Base-by-base conservation (phyloP, 2,113 vertebrate species). In the Sebastes fasciatus region DNA sequence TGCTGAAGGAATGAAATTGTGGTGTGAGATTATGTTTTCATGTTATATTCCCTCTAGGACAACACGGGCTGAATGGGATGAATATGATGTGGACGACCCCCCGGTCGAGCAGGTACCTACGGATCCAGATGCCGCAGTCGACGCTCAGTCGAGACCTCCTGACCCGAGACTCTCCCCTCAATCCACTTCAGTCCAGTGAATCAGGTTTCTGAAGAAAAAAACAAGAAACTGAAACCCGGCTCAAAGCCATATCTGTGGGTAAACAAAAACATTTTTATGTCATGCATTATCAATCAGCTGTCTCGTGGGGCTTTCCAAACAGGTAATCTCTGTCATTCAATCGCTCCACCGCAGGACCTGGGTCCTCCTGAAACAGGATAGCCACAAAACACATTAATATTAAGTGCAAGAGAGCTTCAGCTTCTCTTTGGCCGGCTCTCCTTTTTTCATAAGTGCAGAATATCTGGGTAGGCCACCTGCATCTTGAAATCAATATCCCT, bases 351-450 rank as follows among this genome's bases (percentile, higher is more conserved):
- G 79, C 90, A 88, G 89, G 88, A 88, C 71, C 90, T 63, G 92
- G 88, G 87, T 89, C 86, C 89, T 88, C 83, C 80, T 89, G 94
- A 90, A 94, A 95, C 62, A 16, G 60, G 89, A 95, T 74, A 91
- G 83, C 78, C 72, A 45, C 88, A 87, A 90, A 93, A 90, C 91
- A 93, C 93, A 94, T 93, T 89, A 94, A 95, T 95, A 95, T 94
- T 94, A 93, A 94, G 91, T 85, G 83, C 79, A 76, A 76, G 74
- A 64, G 80, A 88, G 92, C 90, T 34, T 94, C 87, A 54, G 76
- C 75, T 93, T 91, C 83, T 89, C 86, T 82, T 72, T 26, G 46
- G 62, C 60, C 74, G 46, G 71, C 75, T 86, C 61, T 57, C 57
- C 69, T 78, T 79, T 66, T 81, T 86, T 90, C 73, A 84, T 89